A percentile compares a stretch with the other conserved stretches of the same genome.
Evolutionary conservation across 2,888 invertebrate genomes (phyloP).

Genomic region (Lacanobia wlatinum): DNA sequence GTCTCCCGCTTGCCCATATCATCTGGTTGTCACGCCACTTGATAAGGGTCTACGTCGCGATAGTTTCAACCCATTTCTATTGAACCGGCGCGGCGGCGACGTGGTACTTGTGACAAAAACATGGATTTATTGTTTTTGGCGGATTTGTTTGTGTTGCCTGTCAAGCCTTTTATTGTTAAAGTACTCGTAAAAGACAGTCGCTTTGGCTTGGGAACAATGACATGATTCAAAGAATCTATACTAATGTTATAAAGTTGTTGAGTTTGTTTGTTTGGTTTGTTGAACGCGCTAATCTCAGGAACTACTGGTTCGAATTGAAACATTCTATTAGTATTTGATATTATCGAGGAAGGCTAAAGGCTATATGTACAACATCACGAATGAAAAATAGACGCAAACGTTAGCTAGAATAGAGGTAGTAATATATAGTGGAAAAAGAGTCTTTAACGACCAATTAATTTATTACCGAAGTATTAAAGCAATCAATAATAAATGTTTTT

Average conservation of each 20-base stretch:
- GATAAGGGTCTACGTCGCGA: conserved; percentile 52
- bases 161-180: conserved; percentile 18
- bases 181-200: neutral
- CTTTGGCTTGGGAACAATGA: neutral
- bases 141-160: conserved; percentile 22
- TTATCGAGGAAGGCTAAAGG: too few species aligned
- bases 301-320: too few species aligned
- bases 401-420: too few species aligned
- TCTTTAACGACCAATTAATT: too few species aligned
- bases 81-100: conserved; percentile 17
- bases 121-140: conserved; percentile 36
- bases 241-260: too few species aligned
- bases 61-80: conserved; percentile 30
- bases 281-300: too few species aligned
- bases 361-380: too few species aligned
- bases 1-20: conserved; percentile 34
- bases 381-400: neutral
- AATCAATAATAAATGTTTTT: too few species aligned
- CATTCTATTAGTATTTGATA: too few species aligned
- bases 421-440: too few species aligned
- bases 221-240: neutral
- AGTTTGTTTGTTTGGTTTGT: too few species aligned
- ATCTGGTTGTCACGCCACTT: conserved; percentile 51
- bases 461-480: too few species aligned
- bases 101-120: conserved; percentile 40